Conservation (phyloP, 2,888 invertebrate genomes). For the Ypsolopha sequella region DNA sequence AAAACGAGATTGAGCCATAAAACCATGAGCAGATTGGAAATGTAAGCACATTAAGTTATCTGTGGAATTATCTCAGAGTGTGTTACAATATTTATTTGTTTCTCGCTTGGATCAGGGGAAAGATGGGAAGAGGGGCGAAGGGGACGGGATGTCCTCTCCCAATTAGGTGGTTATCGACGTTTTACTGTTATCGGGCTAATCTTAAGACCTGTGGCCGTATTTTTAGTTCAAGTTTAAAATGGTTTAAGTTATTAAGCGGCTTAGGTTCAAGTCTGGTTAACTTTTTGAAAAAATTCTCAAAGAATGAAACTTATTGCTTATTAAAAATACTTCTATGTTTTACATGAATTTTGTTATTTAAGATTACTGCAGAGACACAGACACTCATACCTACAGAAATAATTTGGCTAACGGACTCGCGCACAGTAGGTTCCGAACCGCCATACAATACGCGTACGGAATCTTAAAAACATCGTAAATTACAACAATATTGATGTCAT, state of each 20-base stretch:
- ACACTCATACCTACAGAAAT: no score
- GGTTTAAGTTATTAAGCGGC: no score
- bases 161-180: slow-evolving; percentile 71
- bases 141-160: slow-evolving; percentile 60
- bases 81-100: slow-evolving; percentile 70
- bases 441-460: no score
- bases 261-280: neutral
- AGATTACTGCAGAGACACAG: no score
- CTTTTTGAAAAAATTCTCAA: no score
- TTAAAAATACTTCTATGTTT: no score
- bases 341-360: no score
- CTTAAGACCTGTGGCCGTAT: slow-evolving; percentile 45
- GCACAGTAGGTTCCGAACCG: no score
- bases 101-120: slow-evolving; percentile 48
- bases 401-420: no score
- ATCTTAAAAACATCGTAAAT: no score
- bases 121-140: slow-evolving; percentile 25
- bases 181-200: slow-evolving; percentile 65
- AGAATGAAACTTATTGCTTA: no score
- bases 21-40: slow-evolving; percentile 68
- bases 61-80: slow-evolving; percentile 58
- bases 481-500: no score
- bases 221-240: slow-evolving; percentile 29
- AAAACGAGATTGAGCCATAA: slow-evolving; percentile 33
- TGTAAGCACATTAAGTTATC: slow-evolving; percentile 71